These are phyloP conservation scores for Sceliomorpha sp. DNA, from an alignment of 2,888 invertebrate species.

Conservation along the genomic window DNA sequence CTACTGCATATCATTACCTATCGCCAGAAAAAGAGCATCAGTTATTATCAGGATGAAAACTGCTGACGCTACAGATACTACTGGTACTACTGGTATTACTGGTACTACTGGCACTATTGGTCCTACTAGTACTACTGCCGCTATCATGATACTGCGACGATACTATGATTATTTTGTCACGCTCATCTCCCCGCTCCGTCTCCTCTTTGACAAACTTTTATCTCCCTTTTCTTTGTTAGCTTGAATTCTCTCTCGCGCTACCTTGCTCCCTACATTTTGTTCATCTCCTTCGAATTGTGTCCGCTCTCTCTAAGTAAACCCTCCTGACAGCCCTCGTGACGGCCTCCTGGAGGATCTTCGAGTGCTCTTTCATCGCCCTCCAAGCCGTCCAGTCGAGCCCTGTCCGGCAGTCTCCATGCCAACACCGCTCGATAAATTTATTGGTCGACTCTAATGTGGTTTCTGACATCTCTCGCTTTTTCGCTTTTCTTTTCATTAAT, in stretches of 20 bases:
- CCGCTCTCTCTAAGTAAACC: slow-evolving; percentile 74
- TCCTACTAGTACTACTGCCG: too few species aligned
- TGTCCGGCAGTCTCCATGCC: slow-evolving; percentile 80
- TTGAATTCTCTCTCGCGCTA: slow-evolving; percentile 53
- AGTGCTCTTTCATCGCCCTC: slow-evolving; percentile 78
- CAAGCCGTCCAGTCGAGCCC: slow-evolving; percentile 76
- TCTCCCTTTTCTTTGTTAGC: slow-evolving; percentile 37
- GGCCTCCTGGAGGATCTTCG: slow-evolving; percentile 79
- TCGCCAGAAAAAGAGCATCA: too few species aligned
- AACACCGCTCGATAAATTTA: slow-evolving; percentile 81
- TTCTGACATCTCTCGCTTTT: slow-evolving; percentile 37
- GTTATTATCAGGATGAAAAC: too few species aligned
- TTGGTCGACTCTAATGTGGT: slow-evolving; percentile 77
- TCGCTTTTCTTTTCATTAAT: slow-evolving; percentile 47
- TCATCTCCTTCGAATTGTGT: slow-evolving; percentile 40
- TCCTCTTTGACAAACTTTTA: not conserved
- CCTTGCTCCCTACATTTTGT: slow-evolving; percentile 38
- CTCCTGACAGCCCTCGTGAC: slow-evolving; percentile 76
- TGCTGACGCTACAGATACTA: too few species aligned
- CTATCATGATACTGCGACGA: too few species aligned
- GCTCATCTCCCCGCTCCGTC: slow-evolving; percentile 36
- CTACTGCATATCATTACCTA: too few species aligned
- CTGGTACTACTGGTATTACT: too few species aligned
- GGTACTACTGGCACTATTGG: too few species aligned
- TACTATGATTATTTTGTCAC: slow-evolving; percentile 36